These are phyloP conservation scores for Oreohelix idahoensis DNA, from an alignment of 1,140 invertebrate species.

Conservation along the genomic window DNA sequence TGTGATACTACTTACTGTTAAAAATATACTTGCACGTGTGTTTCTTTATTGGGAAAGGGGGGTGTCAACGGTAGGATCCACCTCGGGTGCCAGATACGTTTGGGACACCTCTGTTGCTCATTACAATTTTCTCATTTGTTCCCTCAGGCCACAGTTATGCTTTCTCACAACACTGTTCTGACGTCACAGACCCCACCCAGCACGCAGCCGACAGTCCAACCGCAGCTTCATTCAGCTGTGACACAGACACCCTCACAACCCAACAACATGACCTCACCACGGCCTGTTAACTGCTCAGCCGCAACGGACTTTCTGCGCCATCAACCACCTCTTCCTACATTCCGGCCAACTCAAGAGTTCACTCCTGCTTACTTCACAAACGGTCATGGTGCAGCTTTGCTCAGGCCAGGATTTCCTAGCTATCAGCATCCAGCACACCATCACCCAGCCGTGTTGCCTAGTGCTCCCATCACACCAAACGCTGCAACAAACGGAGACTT, in stretches of 20 bases:
- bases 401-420: constrained; percentile 57
- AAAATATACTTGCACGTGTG: no score
- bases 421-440: constrained; percentile 70
- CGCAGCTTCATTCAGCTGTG: constrained; percentile 51
- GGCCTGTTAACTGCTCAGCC: constrained; percentile 53
- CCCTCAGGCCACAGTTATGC: constrained; percentile 60
- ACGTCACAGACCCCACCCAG: constrained; percentile 46
- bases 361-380: constrained; percentile 69
- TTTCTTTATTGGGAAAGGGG: no score
- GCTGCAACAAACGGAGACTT: constrained; percentile 69
- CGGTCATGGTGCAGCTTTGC: constrained; percentile 66
- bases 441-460: constrained; percentile 60
- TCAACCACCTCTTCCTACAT: constrained; percentile 62
- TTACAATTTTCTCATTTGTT: neutral
- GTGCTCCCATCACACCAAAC: constrained; percentile 53
- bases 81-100: no score
- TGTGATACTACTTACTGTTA: no score
- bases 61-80: no score
- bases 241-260: constrained; percentile 51
- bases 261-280: constrained; percentile 47
- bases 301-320: constrained; percentile 66
- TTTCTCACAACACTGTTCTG: constrained; percentile 41
- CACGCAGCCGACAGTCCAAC: constrained; percentile 47
- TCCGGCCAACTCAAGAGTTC: constrained; percentile 61
- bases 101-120: no score